These are phyloP conservation scores for Therioaphis trifolii DNA, from an alignment of 2,888 invertebrate species.

Conservation along the genomic window DNA sequence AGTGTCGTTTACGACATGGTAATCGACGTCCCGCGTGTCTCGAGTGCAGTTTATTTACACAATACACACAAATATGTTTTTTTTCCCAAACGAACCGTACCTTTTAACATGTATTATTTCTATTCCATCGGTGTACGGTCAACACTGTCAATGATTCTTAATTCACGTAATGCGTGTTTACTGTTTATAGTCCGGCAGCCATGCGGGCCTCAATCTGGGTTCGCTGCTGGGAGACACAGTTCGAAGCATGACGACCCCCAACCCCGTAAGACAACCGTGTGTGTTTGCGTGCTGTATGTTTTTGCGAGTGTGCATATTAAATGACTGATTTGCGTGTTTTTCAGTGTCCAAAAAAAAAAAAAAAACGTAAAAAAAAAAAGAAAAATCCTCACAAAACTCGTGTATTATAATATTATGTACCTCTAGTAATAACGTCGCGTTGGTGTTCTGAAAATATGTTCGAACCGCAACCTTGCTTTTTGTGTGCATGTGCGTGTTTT, in stretches of 20 bases:
- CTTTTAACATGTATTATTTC: no score
- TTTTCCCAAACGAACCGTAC: no score
- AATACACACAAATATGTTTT: no score
- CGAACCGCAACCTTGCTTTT: not conserved
- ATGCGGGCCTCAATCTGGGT: slow-evolving; percentile 49
- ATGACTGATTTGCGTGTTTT: not conserved
- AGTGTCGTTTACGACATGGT: no score
- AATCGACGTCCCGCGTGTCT: no score
- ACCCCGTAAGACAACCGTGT: slow-evolving; percentile 30
- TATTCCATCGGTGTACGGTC: no score
- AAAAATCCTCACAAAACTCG: slow-evolving; percentile 44
- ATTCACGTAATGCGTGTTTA: not conserved
- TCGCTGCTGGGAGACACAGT: slow-evolving; percentile 49
- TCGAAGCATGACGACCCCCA: slow-evolving; percentile 21
- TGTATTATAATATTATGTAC: slow-evolving; percentile 4
- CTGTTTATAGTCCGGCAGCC: slow-evolving; percentile 53
- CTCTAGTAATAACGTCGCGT: no score
- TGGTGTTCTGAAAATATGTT: not conserved
- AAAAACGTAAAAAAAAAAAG: not conserved
- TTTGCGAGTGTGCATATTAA: no score
- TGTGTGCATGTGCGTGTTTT: slow-evolving; percentile 22
- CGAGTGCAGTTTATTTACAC: no score
- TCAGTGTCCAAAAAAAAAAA: not conserved
- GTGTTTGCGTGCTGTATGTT: not conserved
- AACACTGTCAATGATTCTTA: no score